Evolutionary conservation across 2,113 vertebrate species (phyloP).

Genomic region (Pteruthius melanotis): DNA sequence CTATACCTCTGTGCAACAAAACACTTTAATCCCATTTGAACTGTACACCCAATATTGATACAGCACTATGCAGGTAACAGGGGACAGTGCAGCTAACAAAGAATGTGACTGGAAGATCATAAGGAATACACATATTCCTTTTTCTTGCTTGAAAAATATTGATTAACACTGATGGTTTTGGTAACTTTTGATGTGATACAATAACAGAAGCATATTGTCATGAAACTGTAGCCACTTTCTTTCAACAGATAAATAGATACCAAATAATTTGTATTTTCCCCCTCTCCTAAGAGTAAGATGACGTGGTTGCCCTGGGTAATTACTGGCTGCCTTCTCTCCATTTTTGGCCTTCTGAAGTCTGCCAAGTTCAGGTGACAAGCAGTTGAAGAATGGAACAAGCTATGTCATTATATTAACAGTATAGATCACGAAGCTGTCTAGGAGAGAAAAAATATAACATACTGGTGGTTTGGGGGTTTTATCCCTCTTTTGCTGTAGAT

Average conservation of each 20-base stretch:
- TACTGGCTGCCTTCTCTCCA: not conserved
- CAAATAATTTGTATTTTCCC: not conserved
- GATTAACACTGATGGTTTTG: not conserved
- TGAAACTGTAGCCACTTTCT: not conserved
- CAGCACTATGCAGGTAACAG: not conserved
- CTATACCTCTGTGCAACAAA: slow-evolving; percentile 12
- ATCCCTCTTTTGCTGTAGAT: not conserved
- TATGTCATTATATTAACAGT: not conserved
- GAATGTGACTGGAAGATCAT: not conserved
- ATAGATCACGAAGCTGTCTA: not conserved
- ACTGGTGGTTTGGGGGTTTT: not conserved
- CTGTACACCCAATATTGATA: not conserved
- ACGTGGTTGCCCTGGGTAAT: not conserved
- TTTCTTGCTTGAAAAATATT: not conserved
- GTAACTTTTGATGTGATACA: not conserved
- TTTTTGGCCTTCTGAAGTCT: not conserved
- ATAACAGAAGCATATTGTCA: not conserved
- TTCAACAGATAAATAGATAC: not conserved
- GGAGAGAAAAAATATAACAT: not conserved
- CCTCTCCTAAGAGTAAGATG: not conserved
- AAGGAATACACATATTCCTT: not conserved
- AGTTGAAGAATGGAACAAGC: not conserved
- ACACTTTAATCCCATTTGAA: slow-evolving; percentile 9
- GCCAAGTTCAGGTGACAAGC: not conserved
- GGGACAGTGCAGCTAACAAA: not conserved